Conservation (phyloP, 2,888 invertebrate species). For the Muschampia plurimacula region DNA sequence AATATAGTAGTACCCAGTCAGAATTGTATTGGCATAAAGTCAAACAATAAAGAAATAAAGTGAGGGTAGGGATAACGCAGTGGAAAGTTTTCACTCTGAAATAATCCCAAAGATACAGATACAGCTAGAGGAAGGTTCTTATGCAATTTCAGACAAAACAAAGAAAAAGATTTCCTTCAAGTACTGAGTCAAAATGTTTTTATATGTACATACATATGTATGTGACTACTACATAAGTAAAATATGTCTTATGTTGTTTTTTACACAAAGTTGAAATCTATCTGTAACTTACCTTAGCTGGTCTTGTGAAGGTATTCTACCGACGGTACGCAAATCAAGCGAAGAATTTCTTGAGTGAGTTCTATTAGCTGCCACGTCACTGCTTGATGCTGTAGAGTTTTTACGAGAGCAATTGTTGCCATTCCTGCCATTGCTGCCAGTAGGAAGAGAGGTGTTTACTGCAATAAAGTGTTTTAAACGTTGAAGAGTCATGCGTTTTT, state of each 20-base stretch:
- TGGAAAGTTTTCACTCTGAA: too few species aligned
- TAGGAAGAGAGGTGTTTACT: constrained; percentile 67
- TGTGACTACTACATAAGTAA: too few species aligned
- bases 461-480: constrained; percentile 42
- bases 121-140: too few species aligned
- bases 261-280: too few species aligned
- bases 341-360: constrained; percentile 94
- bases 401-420: constrained; percentile 71
- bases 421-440: constrained; percentile 59
- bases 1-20: not conserved
- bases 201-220: too few species aligned
- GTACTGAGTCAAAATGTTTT: too few species aligned
- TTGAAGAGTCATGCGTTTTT: not conserved
- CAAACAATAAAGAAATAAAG: not conserved
- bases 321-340: constrained; percentile 89
- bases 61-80: too few species aligned
- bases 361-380: constrained; percentile 68
- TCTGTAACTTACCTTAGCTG: constrained; percentile 68
- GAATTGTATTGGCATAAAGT: not conserved
- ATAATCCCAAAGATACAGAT: too few species aligned
- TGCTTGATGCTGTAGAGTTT: constrained; percentile 74
- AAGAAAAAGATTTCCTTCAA: too few species aligned
- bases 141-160: too few species aligned
- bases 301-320: constrained; percentile 81
- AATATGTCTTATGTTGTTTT: too few species aligned